Evolutionary conservation across 2,797 vertebrate species (phyloP).

Genomic region (Hirundo rustica): DNA sequence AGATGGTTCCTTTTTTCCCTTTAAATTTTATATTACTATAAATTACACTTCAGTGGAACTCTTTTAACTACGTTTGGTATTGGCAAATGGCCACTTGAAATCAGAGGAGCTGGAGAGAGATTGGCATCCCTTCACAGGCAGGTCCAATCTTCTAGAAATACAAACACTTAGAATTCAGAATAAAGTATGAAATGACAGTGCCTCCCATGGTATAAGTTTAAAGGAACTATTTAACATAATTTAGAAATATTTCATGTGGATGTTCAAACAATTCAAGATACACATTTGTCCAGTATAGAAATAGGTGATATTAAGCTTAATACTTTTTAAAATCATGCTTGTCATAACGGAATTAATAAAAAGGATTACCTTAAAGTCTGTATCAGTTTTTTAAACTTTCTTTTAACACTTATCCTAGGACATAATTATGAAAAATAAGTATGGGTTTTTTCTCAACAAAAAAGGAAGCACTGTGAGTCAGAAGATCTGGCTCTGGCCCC

Average conservation of each 20-base stretch:
- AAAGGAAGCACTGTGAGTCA: conserved; percentile 25
- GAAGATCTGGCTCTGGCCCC: conserved; percentile 6
- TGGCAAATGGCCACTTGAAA: background rate
- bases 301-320: background rate
- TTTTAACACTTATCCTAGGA: background rate
- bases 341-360: background rate
- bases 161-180: background rate
- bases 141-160: background rate
- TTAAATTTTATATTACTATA: background rate
- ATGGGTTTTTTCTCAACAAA: background rate
- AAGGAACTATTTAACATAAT: background rate
- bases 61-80: background rate
- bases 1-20: background rate
- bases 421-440: conserved; percentile 22
- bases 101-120: background rate
- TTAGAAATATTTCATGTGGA: background rate
- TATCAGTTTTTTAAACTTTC: background rate
- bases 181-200: background rate
- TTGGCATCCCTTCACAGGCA: background rate
- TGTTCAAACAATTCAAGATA: background rate
- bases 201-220: background rate
- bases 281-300: background rate
- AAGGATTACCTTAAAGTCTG: background rate
- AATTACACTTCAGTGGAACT: background rate
- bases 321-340: background rate